Evolutionary conservation across 2,797 vertebrate species (phyloP).

Genomic region (Columba guinea): DNA sequence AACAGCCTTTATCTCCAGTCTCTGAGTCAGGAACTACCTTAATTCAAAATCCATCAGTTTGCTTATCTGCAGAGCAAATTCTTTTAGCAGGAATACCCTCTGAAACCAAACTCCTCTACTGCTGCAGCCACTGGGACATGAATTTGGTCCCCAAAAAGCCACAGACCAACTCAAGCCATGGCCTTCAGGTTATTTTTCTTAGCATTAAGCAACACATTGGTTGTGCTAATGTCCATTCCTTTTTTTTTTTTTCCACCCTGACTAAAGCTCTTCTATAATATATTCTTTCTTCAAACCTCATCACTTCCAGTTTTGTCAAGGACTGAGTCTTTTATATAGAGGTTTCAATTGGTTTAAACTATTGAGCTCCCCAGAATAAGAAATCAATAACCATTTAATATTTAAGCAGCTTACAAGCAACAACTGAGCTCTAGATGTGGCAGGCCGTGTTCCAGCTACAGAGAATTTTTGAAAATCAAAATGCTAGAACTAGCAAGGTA

Average conservation of each 20-base stretch:
- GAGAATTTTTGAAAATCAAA: background rate
- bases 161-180: background rate
- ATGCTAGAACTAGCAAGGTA: background rate
- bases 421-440: background rate
- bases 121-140: background rate
- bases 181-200: background rate
- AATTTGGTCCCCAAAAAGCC: background rate
- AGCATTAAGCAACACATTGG: background rate
- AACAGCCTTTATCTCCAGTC: background rate
- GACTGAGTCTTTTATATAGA: background rate
- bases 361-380: background rate
- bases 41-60: background rate
- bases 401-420: conserved; percentile 45
- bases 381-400: conserved; percentile 62
- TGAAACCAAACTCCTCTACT: background rate
- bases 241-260: too few species aligned
- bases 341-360: background rate
- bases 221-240: background rate
- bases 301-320: background rate
- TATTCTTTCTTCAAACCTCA: background rate
- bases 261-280: background rate
- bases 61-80: background rate
- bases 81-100: background rate
- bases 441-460: background rate
- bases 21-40: background rate